Evolutionary conservation across 2,888 invertebrate species (phyloP), one percentile per base, ranked within the genome.

Genomic region (Cosmia trapezina): DNA sequence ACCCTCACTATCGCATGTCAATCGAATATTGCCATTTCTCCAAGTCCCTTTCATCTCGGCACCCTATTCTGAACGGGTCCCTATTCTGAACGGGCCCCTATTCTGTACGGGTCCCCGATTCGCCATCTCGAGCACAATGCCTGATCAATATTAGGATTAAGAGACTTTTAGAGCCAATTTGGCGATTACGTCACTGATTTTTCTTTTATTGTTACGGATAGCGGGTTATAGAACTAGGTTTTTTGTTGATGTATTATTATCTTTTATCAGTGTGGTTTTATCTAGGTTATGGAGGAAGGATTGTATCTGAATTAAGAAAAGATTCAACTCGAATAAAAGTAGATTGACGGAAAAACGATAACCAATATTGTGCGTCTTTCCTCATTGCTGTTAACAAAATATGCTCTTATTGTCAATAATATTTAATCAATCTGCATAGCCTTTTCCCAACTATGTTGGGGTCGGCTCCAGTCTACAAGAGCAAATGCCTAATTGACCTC

Each of bases 31-130:
- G 76, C 84, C 67, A 78, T 83, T 82, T 72, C 66, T 70, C 53
- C 59, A 68, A 82, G 81, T 60, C 70, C 79, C 82, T 87, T 86
- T 86, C 83, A 87, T 88, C 88, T 86, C 69, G 72, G 51, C 80
- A 71, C 80, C 78, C 73, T n/a, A 81, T 78, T 76, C 56, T 45
- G 61, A 47, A 59, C 9, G 14, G 19, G 12, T 11, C 85, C 77
- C 74, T 49, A 81, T 76, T 73, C 47, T 37, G 68, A 37, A 37
- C 22, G 3, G 73, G 53, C 22, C 82, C 76, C 74, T 28, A 87
- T 89, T 88, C 86, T 73, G 81, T 75, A 65, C 73, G 63, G 63
- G 59, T 70, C 70, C 78, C 73, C 70, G 63, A 66, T 68, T 78
- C 68, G 75, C 73, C 54, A 75, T 80, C 74, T 68, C 51, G 17